Evolutionary conservation across 37 sponge, comb jelly and placozoan species (phyloP).

Genomic region (Theonella swinhoei): DNA sequence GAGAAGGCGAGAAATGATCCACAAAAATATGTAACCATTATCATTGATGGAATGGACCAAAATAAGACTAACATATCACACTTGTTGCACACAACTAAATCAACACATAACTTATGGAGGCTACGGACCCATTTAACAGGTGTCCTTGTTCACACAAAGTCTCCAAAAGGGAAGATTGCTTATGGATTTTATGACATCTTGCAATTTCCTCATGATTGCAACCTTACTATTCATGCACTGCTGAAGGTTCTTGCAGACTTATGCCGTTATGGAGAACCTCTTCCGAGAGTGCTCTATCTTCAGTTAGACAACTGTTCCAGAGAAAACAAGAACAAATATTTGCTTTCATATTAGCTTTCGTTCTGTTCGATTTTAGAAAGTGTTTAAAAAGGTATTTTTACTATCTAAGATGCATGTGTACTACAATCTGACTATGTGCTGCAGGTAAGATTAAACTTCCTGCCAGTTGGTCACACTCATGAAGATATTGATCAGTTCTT

Average conservation of each 20-base stretch:
- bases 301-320: slow-evolving; percentile 40
- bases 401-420: no score
- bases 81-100: background rate
- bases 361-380: slow-evolving; percentile 14
- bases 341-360: slow-evolving; percentile 28
- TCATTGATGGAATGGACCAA: no score
- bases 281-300: slow-evolving; percentile 26
- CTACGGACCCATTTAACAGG: slow-evolving; percentile 62
- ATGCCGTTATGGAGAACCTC: no score
- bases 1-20: slow-evolving; percentile 39
- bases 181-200: slow-evolving; percentile 34
- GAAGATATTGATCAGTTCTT: background rate
- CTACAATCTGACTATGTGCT: background rate
- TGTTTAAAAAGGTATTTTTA: slow-evolving; percentile 11
- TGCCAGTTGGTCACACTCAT: background rate
- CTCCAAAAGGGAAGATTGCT: slow-evolving; percentile 18
- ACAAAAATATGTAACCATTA: slow-evolving; percentile 50
- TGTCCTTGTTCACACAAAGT: slow-evolving; percentile 20
- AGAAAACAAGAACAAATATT: slow-evolving; percentile 51
- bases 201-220: slow-evolving; percentile 56
- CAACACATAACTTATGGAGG: slow-evolving; percentile 38
- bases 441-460: background rate
- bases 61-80: slow-evolving; percentile 44
- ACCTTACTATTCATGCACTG: no score
- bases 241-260: no score